Percentiles rank a stretch among this genome's conserved stretches.
phyloP scores from a whole-genome alignment of 2,888 invertebrate species.

The Beris morrisii region DNA sequence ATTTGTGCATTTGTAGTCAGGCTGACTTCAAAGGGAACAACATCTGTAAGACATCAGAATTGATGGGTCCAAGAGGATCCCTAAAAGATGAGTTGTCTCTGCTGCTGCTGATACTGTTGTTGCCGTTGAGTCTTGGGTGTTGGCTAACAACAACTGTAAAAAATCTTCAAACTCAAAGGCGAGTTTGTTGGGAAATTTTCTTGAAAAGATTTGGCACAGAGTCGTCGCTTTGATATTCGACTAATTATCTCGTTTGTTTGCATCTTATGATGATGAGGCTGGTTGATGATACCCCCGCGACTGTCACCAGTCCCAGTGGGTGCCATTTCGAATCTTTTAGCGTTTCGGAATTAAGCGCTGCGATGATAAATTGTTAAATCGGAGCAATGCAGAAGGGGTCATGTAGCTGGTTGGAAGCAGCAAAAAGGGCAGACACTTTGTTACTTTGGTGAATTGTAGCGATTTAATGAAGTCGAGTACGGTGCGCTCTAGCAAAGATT shows the following conservation, averaged over 20 bases:
- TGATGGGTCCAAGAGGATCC: constrained; percentile 26
- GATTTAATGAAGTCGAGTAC: too few species aligned
- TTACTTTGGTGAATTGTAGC: too few species aligned
- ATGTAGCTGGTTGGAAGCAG: too few species aligned
- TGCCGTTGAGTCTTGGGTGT: not conserved
- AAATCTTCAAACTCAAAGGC: constrained; percentile 8
- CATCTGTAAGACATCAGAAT: constrained; percentile 34
- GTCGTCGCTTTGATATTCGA: constrained; percentile 32
- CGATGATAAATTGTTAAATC: constrained; percentile 28
- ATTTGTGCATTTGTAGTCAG: constrained; percentile 13
- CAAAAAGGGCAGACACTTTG: too few species aligned
- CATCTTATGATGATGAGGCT: constrained; percentile 8
- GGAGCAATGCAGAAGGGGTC: not conserved
- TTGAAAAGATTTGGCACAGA: constrained; percentile 29
- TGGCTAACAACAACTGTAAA: constrained; percentile 11
- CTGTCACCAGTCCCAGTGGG: constrained; percentile 17
- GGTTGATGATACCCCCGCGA: not conserved
- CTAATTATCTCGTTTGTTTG: constrained; percentile 35
- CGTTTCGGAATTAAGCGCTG: constrained; percentile 18
- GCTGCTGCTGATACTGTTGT: constrained; percentile 7
- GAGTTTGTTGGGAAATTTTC: constrained; percentile 27
- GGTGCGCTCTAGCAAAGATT: too few species aligned
- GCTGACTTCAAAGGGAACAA: constrained; percentile 31
- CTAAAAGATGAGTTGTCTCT: constrained; percentile 26
- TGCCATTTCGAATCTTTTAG: constrained; percentile 18